Percentiles rank a stretch among this genome's conserved stretches.
Conservation (phyloP, 2,888 invertebrate genomes). For the Argynnis bischoffii region DNA sequence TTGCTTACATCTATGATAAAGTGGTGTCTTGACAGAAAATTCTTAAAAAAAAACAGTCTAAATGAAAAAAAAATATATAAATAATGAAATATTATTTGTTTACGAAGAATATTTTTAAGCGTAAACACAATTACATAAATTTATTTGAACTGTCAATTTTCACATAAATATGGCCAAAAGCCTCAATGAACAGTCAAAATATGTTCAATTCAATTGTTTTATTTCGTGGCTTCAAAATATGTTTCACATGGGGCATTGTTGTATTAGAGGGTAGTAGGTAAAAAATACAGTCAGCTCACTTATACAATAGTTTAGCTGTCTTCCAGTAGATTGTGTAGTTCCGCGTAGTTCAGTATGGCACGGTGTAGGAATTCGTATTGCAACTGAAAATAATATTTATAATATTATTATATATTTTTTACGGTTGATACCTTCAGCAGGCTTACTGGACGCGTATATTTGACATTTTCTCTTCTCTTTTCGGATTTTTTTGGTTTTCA, state of each 20-base stretch:
- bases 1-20: slow-evolving; percentile 21
- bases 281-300: slow-evolving; percentile 20
- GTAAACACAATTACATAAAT: slow-evolving; percentile 11
- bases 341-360: slow-evolving; percentile 94
- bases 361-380: slow-evolving; percentile 97
- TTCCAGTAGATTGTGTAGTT: slow-evolving; percentile 90
- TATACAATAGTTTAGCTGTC: slow-evolving; percentile 66
- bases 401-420: not conserved
- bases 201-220: not conserved
- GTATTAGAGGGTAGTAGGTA: not conserved
- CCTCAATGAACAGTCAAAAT: slow-evolving; percentile 20
- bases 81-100: slow-evolving; percentile 6
- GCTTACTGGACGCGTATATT: too few species aligned
- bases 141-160: slow-evolving; percentile 8
- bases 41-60: not conserved
- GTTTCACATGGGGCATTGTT: slow-evolving; percentile 22
- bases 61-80: not conserved
- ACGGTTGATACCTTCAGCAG: too few species aligned
- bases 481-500: too few species aligned
- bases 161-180: not conserved
- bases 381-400: slow-evolving; percentile 82
- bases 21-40: not conserved
- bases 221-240: not conserved
- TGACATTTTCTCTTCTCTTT: too few species aligned
- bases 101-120: slow-evolving; percentile 16